Evolutionary conservation across 1,140 invertebrate genomes (phyloP), one percentile per base, ranked within the genome.

Genomic region (Drosophila saltans): DNA sequence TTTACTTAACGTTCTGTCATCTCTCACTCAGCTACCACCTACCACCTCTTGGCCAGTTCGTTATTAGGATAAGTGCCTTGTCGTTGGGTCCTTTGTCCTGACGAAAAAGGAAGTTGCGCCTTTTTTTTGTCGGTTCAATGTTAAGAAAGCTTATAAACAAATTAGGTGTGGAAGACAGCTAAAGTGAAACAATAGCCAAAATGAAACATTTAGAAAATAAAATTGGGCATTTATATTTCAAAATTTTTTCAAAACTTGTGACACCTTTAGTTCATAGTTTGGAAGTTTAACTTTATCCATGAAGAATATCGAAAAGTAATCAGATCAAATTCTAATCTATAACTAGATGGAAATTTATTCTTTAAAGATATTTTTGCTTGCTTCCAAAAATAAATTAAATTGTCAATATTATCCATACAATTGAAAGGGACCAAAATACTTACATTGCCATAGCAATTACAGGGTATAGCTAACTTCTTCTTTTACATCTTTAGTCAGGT

Each of bases 51-150:
- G 39, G 60, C 61, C 28, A 21, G 41, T 62, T 80, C 60, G 80
- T 84, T 88, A 88, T 88, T 88, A 88, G 84, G 84, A 84, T 88
- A 88, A 88, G 84, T 88, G 84, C 78, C 81, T 69, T 61, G 67
- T 72, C 70, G 76, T 66, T 59, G 10, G 68, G 67, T 24, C 24
- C 26, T 24, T 40, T 21, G 45, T 26, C 8, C 3, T 52, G 16
- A 52, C 45, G 16, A 16, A 52, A 52, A 24, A 26, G 45, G 45
- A 52, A 26, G 45, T 52, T 52, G 45, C 45, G 24, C 45, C 45
- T 52, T 52, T 52, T 52, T 52, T 9, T 52, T 26, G 33, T 2
- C 33, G 33, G 33, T 36, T 36, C 33, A 36, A 36, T 7, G 9
- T 9, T 2, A 52, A 52, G 45, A 52, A 24, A 52, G 45, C 45